Base-by-base conservation (phyloP, 2,797 vertebrate species). In the Toxotes lorentzi region DNA sequence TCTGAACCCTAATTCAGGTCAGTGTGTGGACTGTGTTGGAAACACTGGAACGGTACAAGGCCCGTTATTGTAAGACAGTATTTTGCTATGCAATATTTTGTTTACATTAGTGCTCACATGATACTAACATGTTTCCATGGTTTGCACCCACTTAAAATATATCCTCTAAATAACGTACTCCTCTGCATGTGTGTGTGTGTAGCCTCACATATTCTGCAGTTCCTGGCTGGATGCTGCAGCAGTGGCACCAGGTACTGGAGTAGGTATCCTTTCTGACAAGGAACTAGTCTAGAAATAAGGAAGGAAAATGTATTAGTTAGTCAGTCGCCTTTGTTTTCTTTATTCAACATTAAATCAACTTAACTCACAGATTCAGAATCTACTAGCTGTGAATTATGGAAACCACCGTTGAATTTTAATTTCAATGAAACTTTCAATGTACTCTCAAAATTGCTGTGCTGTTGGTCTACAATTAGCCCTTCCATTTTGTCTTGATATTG, bases 221-320 rank as follows among this genome's bases (percentile, higher is more conserved):
- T 96, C 95, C 70, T 94, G 94, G 66, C 82, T 89, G 72, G 91
- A 57, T 1, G 93, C 84, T 78, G 83, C 71, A 1, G 88, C 16
- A 1, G n/a, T 85, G 69, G 92, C 85, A 40, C 93, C 95, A 54
- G 94, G 93, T 59, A 96, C 88, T 30, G 97, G 96, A 50, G 96
- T 96, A n/a, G 94, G 92, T 73, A 94, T 90, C 85, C 96, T 94
- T 76, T 98, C 96, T 10, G 96, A 96, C 67, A 96, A 83, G 8
- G 92, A 93, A 85, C 92, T 96, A 2, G 89, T 93, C 98, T 99
- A 86, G 69, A 92, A 85, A 90, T 43, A 76, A 59, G 73, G 4
- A 73, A 59, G 27, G 2, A 6, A 10, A 24, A 38, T 2, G 0
- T 13, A 4, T 19, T n/a, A 47, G 19, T 62, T 53, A 48, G 2